Percentiles rank a stretch among this genome's conserved stretches.
Evolutionary conservation across 35 echinoderm and acorn worm species (phyloP).

Genomic region (Patiria miniata): DNA sequence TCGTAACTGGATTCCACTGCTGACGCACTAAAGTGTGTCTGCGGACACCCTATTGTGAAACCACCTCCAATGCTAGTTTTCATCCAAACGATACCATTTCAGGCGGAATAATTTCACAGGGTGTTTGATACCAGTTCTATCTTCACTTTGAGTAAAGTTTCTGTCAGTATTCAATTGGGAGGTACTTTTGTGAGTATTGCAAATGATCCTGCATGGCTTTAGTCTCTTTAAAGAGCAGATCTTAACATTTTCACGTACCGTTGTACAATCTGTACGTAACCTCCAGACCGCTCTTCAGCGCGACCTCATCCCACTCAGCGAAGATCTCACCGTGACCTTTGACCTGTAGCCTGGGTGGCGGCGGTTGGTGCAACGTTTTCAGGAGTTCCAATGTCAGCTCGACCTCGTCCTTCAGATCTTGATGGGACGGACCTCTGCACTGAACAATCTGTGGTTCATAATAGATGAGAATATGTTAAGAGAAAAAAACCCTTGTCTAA

Average conservation of each 20-base stretch:
- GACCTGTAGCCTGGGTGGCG: slow-evolving; percentile 77
- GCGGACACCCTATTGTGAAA: too few relatives aligned
- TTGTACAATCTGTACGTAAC: slow-evolving; percentile 74
- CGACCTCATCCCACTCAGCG: slow-evolving; percentile 54
- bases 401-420: slow-evolving; percentile 88
- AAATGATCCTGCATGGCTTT: too few relatives aligned
- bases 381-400: slow-evolving; percentile 78
- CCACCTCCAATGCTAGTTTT: too few relatives aligned
- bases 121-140: too few relatives aligned
- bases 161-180: too few relatives aligned
- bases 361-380: slow-evolving; percentile 75
- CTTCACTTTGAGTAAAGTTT: too few relatives aligned
- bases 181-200: too few relatives aligned
- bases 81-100: too few relatives aligned
- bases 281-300: slow-evolving; percentile 63
- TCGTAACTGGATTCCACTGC: too few relatives aligned
- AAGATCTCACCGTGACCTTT: slow-evolving; percentile 72
- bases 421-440: slow-evolving; percentile 15
- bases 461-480: neutral
- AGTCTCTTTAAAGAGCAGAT: neutral
- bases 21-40: too few relatives aligned
- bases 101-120: too few relatives aligned
- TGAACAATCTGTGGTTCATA: slow-evolving; percentile 8
- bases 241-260: slow-evolving; percentile 38
- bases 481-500: neutral